A percentile compares a stretch with the other conserved stretches of the same genome.
Evolutionary conservation across 2,888 invertebrate species (phyloP).

Genomic region (Chalcosyrphus nemorum): DNA sequence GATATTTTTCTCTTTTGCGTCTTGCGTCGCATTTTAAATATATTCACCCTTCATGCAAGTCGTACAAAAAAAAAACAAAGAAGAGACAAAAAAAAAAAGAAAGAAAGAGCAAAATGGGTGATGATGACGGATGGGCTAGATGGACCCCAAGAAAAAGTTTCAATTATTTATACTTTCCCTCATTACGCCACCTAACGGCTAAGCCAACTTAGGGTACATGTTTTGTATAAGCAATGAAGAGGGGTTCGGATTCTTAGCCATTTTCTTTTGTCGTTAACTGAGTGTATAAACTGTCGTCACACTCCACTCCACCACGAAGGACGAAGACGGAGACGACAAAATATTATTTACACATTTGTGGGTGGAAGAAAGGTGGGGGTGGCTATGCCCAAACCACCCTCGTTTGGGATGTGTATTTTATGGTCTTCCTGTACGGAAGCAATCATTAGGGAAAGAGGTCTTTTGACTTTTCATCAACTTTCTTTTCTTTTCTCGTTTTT

Average conservation of each 20-base stretch:
- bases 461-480: slow-evolving; percentile 12
- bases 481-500: slow-evolving; percentile 16
- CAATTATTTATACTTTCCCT: slow-evolving; percentile 65
- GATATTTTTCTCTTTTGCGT: slow-evolving; percentile 13
- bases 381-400: slow-evolving; percentile 29
- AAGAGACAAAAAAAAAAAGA: slow-evolving; percentile 5
- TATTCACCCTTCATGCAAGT: slow-evolving; percentile 61
- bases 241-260: slow-evolving; percentile 30
- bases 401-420: slow-evolving; percentile 42
- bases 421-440: slow-evolving; percentile 58
- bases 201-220: neutral
- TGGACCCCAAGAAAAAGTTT: slow-evolving; percentile 48
- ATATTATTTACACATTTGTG: slow-evolving; percentile 60
- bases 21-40: slow-evolving; percentile 59
- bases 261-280: slow-evolving; percentile 58
- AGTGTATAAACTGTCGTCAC: slow-evolving; percentile 52
- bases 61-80: neutral
- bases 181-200: slow-evolving; percentile 56
- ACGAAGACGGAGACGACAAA: slow-evolving; percentile 26
- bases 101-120: slow-evolving; percentile 29
- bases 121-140: slow-evolving; percentile 59
- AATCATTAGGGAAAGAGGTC: slow-evolving; percentile 51
- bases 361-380: slow-evolving; percentile 12
- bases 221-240: slow-evolving; percentile 23
- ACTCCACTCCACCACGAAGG: slow-evolving; percentile 22